phyloP scores from a whole-genome alignment of 2,888 invertebrate species.

The Amblyjoppa fuscipennis region DNA sequence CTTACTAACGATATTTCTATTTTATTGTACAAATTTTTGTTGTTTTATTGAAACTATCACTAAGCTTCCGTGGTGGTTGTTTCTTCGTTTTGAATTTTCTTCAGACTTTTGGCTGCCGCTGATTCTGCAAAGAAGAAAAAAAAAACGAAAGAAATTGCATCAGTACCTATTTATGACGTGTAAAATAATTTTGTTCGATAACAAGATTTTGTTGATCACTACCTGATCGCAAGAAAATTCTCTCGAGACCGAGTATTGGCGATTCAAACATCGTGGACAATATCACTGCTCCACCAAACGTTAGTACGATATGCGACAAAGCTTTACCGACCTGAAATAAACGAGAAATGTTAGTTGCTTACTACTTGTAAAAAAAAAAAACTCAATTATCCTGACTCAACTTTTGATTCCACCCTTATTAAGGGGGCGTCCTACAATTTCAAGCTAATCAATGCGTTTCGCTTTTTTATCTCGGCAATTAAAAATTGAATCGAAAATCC shows the following conservation, averaged over 20 bases:
- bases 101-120: conserved; percentile 49
- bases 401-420: no score
- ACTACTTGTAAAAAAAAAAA: neutral
- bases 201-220: conserved; percentile 72
- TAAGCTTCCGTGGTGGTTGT: conserved; percentile 70
- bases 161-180: neutral
- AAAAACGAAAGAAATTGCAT: neutral
- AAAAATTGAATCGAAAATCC: no score
- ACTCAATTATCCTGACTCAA: neutral
- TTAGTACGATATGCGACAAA: conserved; percentile 87
- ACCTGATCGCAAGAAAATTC: conserved; percentile 87
- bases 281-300: conserved; percentile 88
- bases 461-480: no score
- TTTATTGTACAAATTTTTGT: conserved; percentile 44
- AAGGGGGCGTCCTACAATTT: no score
- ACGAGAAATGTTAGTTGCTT: conserved; percentile 42
- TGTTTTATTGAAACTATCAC: neutral
- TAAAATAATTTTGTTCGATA: neutral
- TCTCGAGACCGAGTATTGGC: conserved; percentile 90
- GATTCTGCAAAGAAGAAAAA: conserved; percentile 28
- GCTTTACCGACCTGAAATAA: conserved; percentile 87
- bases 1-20: neutral
- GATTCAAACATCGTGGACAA: conserved; percentile 90
- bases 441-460: no score
- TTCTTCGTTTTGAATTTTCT: conserved; percentile 74